Conservation (phyloP, 2,797 vertebrate species). For the Lepidocolaptes lacrymiger region DNA sequence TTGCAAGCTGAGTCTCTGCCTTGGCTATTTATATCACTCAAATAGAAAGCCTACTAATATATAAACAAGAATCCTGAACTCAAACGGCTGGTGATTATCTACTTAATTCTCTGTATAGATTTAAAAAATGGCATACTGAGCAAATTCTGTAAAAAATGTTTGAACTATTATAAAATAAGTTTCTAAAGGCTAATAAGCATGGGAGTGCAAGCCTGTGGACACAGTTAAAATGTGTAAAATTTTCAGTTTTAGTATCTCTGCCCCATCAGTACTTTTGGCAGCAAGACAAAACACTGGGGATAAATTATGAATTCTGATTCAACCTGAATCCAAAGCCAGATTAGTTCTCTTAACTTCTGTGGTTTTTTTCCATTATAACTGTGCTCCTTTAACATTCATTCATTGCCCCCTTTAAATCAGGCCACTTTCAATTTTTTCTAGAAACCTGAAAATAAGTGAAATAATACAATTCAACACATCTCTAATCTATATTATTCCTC, state of each 20-base stretch:
- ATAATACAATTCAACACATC: background rate
- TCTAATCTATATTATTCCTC: background rate
- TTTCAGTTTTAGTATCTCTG: background rate
- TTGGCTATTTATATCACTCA: conserved; percentile 31
- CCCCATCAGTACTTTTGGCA: background rate
- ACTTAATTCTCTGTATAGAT: background rate
- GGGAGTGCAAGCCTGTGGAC: background rate
- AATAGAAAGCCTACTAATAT: conserved; percentile 5
- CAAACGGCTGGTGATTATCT: background rate
- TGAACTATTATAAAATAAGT: background rate
- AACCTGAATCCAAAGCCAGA: background rate
- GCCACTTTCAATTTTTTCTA: background rate
- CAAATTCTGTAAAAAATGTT: background rate
- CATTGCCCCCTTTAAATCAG: background rate
- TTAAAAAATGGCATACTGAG: background rate
- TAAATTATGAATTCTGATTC: background rate
- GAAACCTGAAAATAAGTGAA: background rate
- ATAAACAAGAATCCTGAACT: conserved; percentile 13
- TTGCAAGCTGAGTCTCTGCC: background rate
- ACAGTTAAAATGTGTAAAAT: background rate
- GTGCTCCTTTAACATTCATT: background rate
- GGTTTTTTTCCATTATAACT: background rate
- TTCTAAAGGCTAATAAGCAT: background rate
- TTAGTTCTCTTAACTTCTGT: background rate
- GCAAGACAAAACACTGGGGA: background rate